Evolutionary conservation across 2,888 invertebrate genomes (phyloP).

Genomic region (Melitaea athalia): DNA sequence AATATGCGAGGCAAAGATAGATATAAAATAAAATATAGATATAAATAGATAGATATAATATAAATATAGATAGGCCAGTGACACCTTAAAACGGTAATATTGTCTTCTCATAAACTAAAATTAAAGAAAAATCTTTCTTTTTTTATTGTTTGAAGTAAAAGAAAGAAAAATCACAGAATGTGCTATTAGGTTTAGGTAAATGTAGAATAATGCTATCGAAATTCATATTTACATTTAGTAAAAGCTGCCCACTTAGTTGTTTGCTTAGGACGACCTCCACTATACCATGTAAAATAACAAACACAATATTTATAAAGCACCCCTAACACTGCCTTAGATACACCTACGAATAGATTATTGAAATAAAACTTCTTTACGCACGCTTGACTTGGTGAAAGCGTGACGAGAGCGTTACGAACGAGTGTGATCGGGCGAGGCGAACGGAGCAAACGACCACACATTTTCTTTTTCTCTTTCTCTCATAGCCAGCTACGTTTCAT

Average conservation of each 20-base stretch:
- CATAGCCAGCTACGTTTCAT: no score
- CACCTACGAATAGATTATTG: background rate
- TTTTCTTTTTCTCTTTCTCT: no score
- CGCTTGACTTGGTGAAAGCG: no score
- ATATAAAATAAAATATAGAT: no score
- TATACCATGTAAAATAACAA: constrained; percentile 30
- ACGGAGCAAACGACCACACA: no score
- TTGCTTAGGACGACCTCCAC: constrained; percentile 34
- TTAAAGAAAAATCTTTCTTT: background rate
- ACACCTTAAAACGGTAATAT: no score
- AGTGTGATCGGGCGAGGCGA: no score
- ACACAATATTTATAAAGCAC: constrained; percentile 24
- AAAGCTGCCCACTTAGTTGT: constrained; percentile 31
- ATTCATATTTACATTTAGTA: constrained; percentile 25
- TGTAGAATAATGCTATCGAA: constrained; percentile 20
- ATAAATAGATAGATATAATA: no score
- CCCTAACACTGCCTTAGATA: constrained; percentile 10
- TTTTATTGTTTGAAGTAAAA: background rate
- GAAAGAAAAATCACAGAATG: background rate
- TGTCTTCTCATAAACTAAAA: background rate
- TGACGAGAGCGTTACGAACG: no score
- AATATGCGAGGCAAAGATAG: no score
- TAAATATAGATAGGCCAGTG: no score
- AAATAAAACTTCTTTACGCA: no score
- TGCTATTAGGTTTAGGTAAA: constrained; percentile 18